Base-by-base conservation (phyloP, 1,140 invertebrate genomes). In the Dufourea novaeangliae region DNA sequence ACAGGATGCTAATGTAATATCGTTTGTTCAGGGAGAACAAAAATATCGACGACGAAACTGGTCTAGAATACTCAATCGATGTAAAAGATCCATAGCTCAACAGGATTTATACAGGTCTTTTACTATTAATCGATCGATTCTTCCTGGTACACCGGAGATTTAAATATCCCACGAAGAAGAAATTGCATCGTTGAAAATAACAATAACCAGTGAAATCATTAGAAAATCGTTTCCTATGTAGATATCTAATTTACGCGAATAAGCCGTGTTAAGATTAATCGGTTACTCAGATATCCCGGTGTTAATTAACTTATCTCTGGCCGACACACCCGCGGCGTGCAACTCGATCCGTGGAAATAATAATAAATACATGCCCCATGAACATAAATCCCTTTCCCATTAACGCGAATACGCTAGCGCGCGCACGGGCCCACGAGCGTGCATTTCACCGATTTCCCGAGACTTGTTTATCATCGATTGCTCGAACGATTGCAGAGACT, bases 1-100 rank as follows among this genome's bases (percentile, higher is more conserved):
- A 77, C 77, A 79, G 80, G 62, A 82, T 64, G 86, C 87, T 89
- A 89, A 87, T 89, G 88, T 90, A 89, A 89, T 89, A 84, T 81
- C 87, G 88, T 89, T 89, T 89, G 75, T 74, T 25, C 52, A 59
- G 25, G 56, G 44, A 79, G 84, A 83, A 87, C 86, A 82, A 78
- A n/a, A 70, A 67, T 87, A 72, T 81, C 76, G 59, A 44, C 59
- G 69, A 79, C 39, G 50, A 52, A 44, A 74, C 56, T 80, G 27
- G 44, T 25, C 12, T 34, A 57, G 74, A 85, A 85, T 85, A 59
- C 68, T 70, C 80, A 70, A 80, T 44, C 56, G 64, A 54, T 10
- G 2, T 8, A 41, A 17, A 27, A 6, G 27, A 0, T 22, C 7
- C n/a, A 11, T 54, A n/a, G n/a, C n/a, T n/a, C n/a, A n/a, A n/a